Conservation (phyloP, 2,888 invertebrate genomes). For the Phragmatobia fuliginosa region DNA sequence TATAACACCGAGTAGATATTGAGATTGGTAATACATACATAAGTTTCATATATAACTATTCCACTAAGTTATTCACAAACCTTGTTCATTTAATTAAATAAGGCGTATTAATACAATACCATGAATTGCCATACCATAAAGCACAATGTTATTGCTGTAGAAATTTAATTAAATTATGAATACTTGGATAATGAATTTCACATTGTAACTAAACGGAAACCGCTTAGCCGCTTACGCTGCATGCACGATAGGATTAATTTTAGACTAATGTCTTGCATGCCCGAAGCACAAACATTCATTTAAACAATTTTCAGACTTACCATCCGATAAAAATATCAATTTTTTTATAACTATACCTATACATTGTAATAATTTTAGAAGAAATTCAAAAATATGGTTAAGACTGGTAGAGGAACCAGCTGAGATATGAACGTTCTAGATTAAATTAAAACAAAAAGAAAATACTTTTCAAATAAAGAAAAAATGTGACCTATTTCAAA, state of each 20-base stretch:
- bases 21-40: no score
- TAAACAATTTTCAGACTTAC: not conserved
- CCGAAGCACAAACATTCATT: not conserved
- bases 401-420: no score
- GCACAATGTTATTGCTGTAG: constrained; percentile 38
- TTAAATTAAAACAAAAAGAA: no score
- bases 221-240: constrained; percentile 16
- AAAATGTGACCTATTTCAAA: no score
- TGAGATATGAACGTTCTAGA: no score
- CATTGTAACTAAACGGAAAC: constrained; percentile 25
- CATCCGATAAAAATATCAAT: no score
- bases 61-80: not conserved
- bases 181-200: constrained; percentile 44
- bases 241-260: constrained; percentile 12
- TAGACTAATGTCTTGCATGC: constrained; percentile 6
- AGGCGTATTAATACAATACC: constrained; percentile 18
- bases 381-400: no score
- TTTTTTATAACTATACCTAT: no score
- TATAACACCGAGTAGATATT: no score
- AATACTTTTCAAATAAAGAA: no score
- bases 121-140: constrained; percentile 31
- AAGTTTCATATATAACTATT: not conserved
- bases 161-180: constrained; percentile 54
- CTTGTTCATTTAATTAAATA: constrained; percentile 28
- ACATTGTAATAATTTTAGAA: no score